Evolutionary conservation across 2,113 vertebrate genomes (phyloP), one percentile per base, ranked within the genome.

Genomic region (Centropus bengalensis): DNA sequence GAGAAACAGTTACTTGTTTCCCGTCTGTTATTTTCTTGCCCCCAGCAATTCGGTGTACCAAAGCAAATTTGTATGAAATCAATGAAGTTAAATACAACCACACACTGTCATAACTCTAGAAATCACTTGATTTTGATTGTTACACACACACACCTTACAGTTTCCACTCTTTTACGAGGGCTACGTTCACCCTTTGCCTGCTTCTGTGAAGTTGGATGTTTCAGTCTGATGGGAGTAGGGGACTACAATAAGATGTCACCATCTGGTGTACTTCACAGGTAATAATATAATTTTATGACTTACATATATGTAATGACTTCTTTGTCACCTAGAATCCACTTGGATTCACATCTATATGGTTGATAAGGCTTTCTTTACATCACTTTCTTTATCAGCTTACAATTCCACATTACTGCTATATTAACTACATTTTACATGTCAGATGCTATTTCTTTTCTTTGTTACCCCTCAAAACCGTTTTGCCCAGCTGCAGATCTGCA

Each of bases 211-310:
- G 17, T 38, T 26, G 70, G 40, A 74, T 12, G 15, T 5, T 42
- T 69, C 26, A 36, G 2, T n/a, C 22, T 73, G 10, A 1, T 49
- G 21, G 14, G 5, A 4, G 1, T 5, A 11, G 14, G 10, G 8
- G 3, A 3, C 28, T 69, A 45, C 10, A 21, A 20, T 22, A 73
- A 64, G 27, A 16, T 64, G 38, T 40, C 58, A 81, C 44, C 12
- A 14, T 55, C 33, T 64, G 12, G 18, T 28, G 20, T 27, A 32
- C 17, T 40, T 88, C 38, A 42, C 14, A 38, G 15, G 15, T 23
- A 12, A 4, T 15, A 40, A 40, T 38, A 47, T 5, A 1, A 30
- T 67, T 79, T 70, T 59, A 47, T 45, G 6, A 38, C 52, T 70
- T 40, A 38, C 14, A 8, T 1, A 3, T 60, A 60, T 22, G 42